Conservation (phyloP, 2,888 invertebrate species). For the Eupelmus urozonus region DNA sequence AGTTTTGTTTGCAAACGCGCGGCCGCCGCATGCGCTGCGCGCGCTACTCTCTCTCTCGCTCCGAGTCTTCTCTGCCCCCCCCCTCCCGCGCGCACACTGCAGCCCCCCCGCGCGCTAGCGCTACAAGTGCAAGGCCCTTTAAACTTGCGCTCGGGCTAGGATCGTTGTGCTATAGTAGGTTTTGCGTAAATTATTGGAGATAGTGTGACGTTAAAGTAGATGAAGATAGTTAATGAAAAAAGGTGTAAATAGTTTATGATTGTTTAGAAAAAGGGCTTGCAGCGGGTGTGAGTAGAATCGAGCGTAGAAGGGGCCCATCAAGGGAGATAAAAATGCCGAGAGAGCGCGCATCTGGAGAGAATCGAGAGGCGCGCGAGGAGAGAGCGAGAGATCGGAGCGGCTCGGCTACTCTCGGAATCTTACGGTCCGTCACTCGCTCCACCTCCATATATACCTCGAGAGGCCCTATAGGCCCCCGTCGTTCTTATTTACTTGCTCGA, state of each 20-base stretch:
- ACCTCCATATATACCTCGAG: too few relatives aligned
- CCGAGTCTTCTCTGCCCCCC: neutral
- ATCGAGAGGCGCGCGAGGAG: neutral
- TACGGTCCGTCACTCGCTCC: constrained; percentile 16
- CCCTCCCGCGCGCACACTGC: neutral
- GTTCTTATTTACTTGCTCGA: neutral
- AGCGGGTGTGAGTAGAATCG: neutral
- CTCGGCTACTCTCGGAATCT: constrained; percentile 47
- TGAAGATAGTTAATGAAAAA: too few relatives aligned
- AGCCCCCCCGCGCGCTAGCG: neutral
- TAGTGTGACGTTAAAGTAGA: too few relatives aligned
- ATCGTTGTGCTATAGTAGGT: too few relatives aligned
- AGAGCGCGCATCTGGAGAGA: neutral
- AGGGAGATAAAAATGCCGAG: neutral
- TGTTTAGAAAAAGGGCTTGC: neutral
- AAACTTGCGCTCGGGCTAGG: neutral
- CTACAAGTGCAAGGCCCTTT: constrained; percentile 31
- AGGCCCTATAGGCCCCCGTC: too few relatives aligned
- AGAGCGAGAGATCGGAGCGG: constrained; percentile 34
- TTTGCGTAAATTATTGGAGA: too few relatives aligned
- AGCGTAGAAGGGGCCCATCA: constrained; percentile 12
- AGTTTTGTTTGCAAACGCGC: constrained; percentile 59
- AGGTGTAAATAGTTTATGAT: too few relatives aligned
- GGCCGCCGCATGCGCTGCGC: too few relatives aligned
- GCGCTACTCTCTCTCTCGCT: constrained; percentile 1